phyloP scores from a whole-genome alignment of 1,140 invertebrate species.

The Aphelinus atriplicis region DNA sequence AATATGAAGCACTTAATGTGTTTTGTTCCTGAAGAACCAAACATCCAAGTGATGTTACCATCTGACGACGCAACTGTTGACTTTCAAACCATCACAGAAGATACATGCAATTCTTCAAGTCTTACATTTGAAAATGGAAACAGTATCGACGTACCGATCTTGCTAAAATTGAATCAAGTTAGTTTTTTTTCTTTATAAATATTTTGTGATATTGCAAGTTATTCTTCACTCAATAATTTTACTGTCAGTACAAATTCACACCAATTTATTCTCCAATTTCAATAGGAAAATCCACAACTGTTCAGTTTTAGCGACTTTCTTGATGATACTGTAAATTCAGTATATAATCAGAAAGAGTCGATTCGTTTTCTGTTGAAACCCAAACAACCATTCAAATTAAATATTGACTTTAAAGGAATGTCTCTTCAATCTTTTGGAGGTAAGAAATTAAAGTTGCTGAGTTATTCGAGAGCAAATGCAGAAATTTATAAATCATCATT shows the following conservation, averaged over 20 bases:
- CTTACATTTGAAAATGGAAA: constrained; percentile 59
- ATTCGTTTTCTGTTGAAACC: constrained; percentile 35
- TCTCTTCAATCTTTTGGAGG: constrained; percentile 40
- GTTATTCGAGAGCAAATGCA: no score
- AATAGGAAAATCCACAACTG: constrained; percentile 40
- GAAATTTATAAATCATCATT: constrained; percentile 13
- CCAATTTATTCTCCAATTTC: not conserved
- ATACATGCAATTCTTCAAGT: constrained; percentile 44
- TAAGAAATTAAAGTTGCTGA: constrained; percentile 20
- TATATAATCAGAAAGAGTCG: constrained; percentile 17
- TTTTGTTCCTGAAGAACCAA: constrained; percentile 56
- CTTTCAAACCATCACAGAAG: constrained; percentile 51
- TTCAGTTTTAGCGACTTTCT: constrained; percentile 43
- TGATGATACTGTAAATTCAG: constrained; percentile 37
- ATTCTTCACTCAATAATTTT: no score
- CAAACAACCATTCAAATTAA: constrained; percentile 27
- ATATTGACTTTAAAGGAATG: constrained; percentile 43
- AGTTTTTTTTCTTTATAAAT: constrained; percentile 8
- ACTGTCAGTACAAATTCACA: no score
- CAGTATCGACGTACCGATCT: constrained; percentile 51
- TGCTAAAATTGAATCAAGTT: constrained; percentile 53
- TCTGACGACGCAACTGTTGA: constrained; percentile 46
- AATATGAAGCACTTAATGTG: constrained; percentile 58
- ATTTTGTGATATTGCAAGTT: no score
- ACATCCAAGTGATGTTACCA: constrained; percentile 47